phyloP scores from a whole-genome alignment of 2,888 invertebrate species.

The Drosophila colorata region DNA sequence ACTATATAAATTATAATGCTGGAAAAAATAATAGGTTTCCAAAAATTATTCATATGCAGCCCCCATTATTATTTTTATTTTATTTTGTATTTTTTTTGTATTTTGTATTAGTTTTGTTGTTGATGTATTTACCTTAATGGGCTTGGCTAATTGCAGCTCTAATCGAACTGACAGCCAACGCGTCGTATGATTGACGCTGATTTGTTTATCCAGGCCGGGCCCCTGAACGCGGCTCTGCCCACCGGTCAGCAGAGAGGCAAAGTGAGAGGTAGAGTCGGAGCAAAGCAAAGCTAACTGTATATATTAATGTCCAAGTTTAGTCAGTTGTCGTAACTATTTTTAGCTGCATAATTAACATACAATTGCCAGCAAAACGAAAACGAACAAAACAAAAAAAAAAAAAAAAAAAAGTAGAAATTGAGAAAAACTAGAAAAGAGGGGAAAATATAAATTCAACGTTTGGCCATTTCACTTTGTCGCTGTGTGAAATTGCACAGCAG shows the following conservation, averaged over 20 bases:
- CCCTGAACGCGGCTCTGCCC: conserved; percentile 10
- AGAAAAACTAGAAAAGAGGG: neutral
- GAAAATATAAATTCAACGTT: conserved; percentile 34
- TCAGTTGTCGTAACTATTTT: conserved; percentile 49
- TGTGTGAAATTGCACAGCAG: conserved; percentile 9
- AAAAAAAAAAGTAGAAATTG: conserved; percentile 8
- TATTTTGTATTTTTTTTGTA: neutral
- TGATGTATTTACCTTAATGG: conserved; percentile 32
- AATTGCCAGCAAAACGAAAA: conserved; percentile 58
- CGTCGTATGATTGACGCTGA: conserved; percentile 73
- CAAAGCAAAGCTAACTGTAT: conserved; percentile 1
- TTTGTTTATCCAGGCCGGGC: conserved; percentile 58
- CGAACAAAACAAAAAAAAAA: no score
- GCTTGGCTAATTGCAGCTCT: conserved; percentile 59
- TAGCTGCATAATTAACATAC: conserved; percentile 69
- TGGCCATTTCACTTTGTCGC: conserved; percentile 16
- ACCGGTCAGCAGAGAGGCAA: neutral
- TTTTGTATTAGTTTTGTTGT: no score
- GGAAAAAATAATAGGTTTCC: neutral
- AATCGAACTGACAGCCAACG: conserved; percentile 60
- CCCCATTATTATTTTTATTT: neutral
- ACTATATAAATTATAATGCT: no score
- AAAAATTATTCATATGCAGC: conserved; percentile 2
- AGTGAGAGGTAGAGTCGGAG: no score
- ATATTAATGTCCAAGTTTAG: conserved; percentile 6